Conservation (phyloP, 1,140 invertebrate species). For the Heliothis virescens region DNA sequence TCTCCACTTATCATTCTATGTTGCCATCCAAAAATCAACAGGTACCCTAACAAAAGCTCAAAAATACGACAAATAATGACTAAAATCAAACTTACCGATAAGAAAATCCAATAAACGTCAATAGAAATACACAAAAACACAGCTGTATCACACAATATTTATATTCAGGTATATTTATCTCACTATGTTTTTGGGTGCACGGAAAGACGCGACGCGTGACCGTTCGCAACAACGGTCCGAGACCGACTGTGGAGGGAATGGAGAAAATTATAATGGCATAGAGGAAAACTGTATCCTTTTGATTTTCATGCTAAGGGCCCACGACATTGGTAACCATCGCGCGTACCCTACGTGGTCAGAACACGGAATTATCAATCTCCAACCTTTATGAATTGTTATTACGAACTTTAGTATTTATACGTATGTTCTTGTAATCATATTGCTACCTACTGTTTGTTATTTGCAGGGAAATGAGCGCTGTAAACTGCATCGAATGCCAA, state of each 20-base stretch:
- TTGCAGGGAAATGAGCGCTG: conserved; percentile 20
- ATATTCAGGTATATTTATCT: conserved; percentile 10
- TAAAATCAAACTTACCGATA: conserved; percentile 25
- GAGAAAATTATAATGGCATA: conserved; percentile 2
- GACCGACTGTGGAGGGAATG: conserved; percentile 14
- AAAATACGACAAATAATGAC: background rate
- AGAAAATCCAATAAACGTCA: conserved; percentile 19
- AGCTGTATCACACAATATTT: conserved; percentile 40
- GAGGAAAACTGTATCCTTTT: conserved; percentile 31
- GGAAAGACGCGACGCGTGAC: conserved; percentile 17
- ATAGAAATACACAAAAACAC: conserved; percentile 34
- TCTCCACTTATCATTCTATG: background rate
- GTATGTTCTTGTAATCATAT: background rate
- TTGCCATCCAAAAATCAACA: conserved; percentile 45
- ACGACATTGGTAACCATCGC: background rate
- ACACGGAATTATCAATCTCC: conserved; percentile 8
- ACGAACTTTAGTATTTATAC: background rate
- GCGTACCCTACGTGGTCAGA: conserved; percentile 19
- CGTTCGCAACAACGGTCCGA: background rate
- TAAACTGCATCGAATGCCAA: conserved; percentile 10
- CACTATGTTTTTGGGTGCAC: conserved; percentile 26
- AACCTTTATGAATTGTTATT: background rate
- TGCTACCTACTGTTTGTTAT: background rate
- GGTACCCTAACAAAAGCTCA: conserved; percentile 5
- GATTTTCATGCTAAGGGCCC: conserved; percentile 5